Percentiles rank a stretch among this genome's conserved stretches.
These are phyloP conservation scores for Cossypha caffra DNA, from an alignment of 2,797 vertebrate species.

Conservation along the genomic window DNA sequence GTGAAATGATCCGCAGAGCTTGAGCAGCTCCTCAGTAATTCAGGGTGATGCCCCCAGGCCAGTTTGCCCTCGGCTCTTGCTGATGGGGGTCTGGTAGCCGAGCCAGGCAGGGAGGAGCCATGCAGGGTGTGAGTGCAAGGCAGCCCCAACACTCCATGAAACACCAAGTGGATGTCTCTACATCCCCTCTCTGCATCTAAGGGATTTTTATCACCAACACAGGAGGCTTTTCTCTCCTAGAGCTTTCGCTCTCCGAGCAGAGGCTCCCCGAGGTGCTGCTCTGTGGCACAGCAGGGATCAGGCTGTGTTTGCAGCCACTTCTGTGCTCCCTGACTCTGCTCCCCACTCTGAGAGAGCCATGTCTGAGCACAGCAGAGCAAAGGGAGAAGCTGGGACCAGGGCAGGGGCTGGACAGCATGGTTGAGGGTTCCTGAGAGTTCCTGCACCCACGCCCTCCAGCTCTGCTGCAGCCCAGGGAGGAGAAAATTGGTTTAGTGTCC, in stretches of 20 bases:
- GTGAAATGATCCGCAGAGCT: background rate
- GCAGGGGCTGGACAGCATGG: fast-evolving
- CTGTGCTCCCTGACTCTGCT: background rate
- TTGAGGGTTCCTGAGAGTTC: fast-evolving
- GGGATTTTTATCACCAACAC: fast-evolving
- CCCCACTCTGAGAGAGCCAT: fast-evolving
- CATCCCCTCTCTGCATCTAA: background rate
- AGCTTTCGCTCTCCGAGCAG: fast-evolving
- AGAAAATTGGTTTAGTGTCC: fast-evolving
- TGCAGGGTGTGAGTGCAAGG: fast-evolving
- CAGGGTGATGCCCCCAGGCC: fast-evolving
- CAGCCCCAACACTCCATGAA: background rate
- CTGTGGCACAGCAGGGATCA: background rate
- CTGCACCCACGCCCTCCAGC: fast-evolving
- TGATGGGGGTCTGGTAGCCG: background rate
- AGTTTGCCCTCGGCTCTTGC: background rate
- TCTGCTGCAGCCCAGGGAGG: background rate
- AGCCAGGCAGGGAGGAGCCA: background rate
- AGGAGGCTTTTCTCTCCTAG: background rate
- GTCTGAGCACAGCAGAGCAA: fast-evolving
- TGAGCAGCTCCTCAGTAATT: background rate
- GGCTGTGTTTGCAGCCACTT: background rate
- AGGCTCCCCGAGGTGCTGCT: fast-evolving
- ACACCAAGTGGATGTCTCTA: fast-evolving
- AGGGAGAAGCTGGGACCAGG: background rate